phyloP scores from a whole-genome alignment of 2,888 invertebrate species.

The Exocentrus adspersus region DNA sequence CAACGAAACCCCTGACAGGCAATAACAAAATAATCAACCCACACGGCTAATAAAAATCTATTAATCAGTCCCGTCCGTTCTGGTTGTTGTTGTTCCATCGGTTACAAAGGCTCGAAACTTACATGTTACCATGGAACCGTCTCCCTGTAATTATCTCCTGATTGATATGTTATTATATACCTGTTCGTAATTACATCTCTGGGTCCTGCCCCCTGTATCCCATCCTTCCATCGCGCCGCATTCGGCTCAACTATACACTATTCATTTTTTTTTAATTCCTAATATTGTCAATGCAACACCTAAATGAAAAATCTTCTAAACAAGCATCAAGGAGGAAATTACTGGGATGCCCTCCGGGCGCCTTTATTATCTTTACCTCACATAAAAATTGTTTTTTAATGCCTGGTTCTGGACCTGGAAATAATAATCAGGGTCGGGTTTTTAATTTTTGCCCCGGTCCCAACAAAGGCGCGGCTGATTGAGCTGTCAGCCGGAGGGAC shows the following conservation, averaged over 20 bases:
- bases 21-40: conserved; percentile 20
- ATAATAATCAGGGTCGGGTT: conserved; percentile 57
- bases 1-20: conserved; percentile 16
- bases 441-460: conserved; percentile 47
- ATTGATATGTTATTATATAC: conserved; percentile 63
- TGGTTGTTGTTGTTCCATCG: too few relatives aligned
- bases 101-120: conserved; percentile 34
- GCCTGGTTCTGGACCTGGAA: conserved; percentile 58
- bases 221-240: conserved; percentile 51
- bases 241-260: too few relatives aligned
- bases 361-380: too few relatives aligned
- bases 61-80: conserved; percentile 34
- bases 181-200: conserved; percentile 57
- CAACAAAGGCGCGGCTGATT: conserved; percentile 61
- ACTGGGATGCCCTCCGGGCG: too few relatives aligned
- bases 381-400: conserved; percentile 63
- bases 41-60: conserved; percentile 35
- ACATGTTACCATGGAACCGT: conserved; percentile 45
- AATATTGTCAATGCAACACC: too few relatives aligned
- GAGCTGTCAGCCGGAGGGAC: conserved; percentile 63
- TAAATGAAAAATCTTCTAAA: too few relatives aligned
- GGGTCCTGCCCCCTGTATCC: too few relatives aligned
- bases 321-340: too few relatives aligned
- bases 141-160: conserved; percentile 60
- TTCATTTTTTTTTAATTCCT: too few relatives aligned